Base-by-base conservation (phyloP, 2,113 vertebrate species). In the Lamprologus sp. region DNA sequence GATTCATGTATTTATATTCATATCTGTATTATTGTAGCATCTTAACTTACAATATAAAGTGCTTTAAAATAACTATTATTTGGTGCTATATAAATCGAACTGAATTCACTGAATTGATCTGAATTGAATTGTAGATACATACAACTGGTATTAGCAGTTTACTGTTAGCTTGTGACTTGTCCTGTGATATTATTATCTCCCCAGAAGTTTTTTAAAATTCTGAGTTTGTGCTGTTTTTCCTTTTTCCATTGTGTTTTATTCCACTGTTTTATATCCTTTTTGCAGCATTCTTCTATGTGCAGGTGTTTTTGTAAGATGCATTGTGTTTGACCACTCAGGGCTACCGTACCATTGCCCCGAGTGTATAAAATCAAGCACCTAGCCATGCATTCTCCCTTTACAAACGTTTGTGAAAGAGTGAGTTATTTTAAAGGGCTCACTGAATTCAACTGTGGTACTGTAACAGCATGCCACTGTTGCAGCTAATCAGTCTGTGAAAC, bases 201-300 rank as follows among this genome's bases (percentile, higher is more conserved):
- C 17, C 1, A 35, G 17, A 65, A 0, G 0, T 65, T 35, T 65
- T 65, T 63, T 12, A 0, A 2, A 63, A 35, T 63, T 63, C 17
- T 35, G 31, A 65, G 31, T n/a, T 65, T n/a, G 17, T 35, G 60
- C 31, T 65, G 17, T 65, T 65, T 65, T 7, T 37, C 6, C 6
- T 37, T 63, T 63, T 12, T 63, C 2, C 17, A 35, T 35, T n/a
- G 31, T 63, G 0, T 65, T 65, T 65, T 37, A 65, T 37, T 37
- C 60, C 10, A 65, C 33, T 65, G 33, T 37, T 65, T 65, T 37
- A 19, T 7, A 65, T 37, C 10, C 10, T 65, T 37, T 37, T 65
- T 65, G 60, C 33, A 2, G 17, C 60, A 37, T n/a, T 65, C 0
- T 65, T 65, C 33, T 65, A 65, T 13, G 31, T n/a, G 31, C 31